Percentiles rank a stretch among this genome's conserved stretches.
These are phyloP conservation scores for Mesoclemmys tuberculata DNA, from an alignment of 2,113 vertebrate genomes.

Conservation along the genomic window DNA sequence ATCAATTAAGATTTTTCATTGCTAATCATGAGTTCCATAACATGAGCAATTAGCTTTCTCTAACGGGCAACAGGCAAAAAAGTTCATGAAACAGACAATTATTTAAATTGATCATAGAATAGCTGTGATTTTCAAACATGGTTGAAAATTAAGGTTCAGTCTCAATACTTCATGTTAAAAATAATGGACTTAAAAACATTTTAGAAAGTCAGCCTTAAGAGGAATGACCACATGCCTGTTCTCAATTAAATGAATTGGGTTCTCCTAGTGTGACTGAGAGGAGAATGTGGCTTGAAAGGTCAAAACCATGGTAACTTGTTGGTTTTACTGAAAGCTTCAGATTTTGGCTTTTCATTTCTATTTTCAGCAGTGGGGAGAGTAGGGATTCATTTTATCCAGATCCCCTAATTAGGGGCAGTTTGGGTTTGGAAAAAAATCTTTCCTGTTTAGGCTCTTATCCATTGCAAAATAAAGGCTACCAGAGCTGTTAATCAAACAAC, in stretches of 20 bases:
- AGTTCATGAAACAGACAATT: neutral
- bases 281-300: neutral
- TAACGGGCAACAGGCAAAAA: neutral
- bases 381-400: neutral
- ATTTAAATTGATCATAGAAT: neutral
- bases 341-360: neutral
- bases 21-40: neutral
- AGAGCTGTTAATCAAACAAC: neutral
- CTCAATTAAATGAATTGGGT: fast-evolving
- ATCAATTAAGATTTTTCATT: neutral
- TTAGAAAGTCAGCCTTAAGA: neutral
- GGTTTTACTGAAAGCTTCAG: fast-evolving
- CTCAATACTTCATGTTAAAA: neutral
- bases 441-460: neutral
- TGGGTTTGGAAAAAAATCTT: neutral
- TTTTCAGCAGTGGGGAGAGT: neutral
- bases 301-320: neutral
- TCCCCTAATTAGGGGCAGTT: fast-evolving
- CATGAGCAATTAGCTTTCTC: neutral
- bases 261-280: neutral
- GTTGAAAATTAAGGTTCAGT: neutral
- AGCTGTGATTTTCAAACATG: neutral
- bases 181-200: neutral
- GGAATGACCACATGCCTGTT: neutral
- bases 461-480: neutral